Conservation (phyloP, 1,140 invertebrate species). For the Alviniconcha marisindica region DNA sequence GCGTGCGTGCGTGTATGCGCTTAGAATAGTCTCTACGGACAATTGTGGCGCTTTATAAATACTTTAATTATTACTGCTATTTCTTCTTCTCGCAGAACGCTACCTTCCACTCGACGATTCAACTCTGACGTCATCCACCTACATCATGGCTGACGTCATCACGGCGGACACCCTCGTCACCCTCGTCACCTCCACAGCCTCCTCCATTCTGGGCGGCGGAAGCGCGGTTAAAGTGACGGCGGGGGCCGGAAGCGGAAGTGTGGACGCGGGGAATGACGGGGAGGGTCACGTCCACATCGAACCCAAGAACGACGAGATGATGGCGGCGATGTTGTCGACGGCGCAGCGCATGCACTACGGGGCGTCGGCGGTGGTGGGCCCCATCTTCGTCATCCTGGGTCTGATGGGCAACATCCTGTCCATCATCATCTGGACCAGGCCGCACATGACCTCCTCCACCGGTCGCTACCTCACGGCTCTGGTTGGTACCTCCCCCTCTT, state of each 20-base stretch:
- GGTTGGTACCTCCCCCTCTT: conserved; percentile 39
- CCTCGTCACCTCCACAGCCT: conserved; percentile 3
- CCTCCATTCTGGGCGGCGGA: not conserved
- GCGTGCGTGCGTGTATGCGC: not conserved
- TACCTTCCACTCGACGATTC: not conserved
- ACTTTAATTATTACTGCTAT: too few relatives aligned
- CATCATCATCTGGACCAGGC: conserved; percentile 56
- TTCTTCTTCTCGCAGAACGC: not conserved
- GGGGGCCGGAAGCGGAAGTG: not conserved
- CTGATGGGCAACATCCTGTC: conserved; percentile 62
- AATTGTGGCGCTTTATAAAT: too few relatives aligned
- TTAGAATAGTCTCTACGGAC: not conserved
- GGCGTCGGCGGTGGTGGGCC: conserved; percentile 56
- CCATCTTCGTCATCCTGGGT: conserved; percentile 59
- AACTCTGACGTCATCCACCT: not conserved
- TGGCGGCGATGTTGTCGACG: conserved; percentile 46
- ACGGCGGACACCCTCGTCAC: not conserved
- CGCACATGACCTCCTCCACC: conserved; percentile 57
- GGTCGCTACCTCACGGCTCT: conserved; percentile 61
- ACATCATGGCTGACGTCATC: not conserved
- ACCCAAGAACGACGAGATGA: conserved; percentile 29
- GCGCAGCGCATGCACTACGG: conserved; percentile 59
- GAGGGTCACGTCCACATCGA: conserved; percentile 21
- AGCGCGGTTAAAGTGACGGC: not conserved
- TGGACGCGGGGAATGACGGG: not conserved